Conservation (phyloP, 1,140 invertebrate species). For the Chymomyza costata region DNA sequence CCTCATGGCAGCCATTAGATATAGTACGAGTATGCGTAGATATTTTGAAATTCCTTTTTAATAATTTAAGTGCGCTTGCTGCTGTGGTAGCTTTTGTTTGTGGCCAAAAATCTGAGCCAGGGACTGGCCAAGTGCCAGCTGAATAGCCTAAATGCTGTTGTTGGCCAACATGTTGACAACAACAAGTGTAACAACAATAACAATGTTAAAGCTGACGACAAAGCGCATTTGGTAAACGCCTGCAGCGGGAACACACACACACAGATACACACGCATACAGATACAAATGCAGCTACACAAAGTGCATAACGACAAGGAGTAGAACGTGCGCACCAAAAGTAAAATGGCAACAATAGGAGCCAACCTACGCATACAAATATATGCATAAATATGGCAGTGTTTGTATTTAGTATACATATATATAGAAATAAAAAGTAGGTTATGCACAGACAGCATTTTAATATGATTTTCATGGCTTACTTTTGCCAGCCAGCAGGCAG, state of each 20-base stretch:
- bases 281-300: too few species aligned
- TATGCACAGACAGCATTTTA: slow-evolving; percentile 68
- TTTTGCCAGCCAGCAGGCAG: slow-evolving; percentile 25
- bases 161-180: slow-evolving; percentile 58
- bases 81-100: background rate
- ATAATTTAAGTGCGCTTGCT: slow-evolving; percentile 53
- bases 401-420: slow-evolving; percentile 15
- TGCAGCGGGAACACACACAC: slow-evolving; percentile 47
- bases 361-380: slow-evolving; percentile 20
- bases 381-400: slow-evolving; percentile 14
- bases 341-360: slow-evolving; percentile 52
- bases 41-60: too few species aligned
- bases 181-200: too few species aligned
- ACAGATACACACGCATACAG: slow-evolving; percentile 15
- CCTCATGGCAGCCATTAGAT: too few species aligned
- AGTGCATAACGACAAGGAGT: too few species aligned
- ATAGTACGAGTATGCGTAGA: too few species aligned
- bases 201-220: slow-evolving; percentile 9
- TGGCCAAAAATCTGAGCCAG: too few species aligned
- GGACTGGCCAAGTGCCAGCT: slow-evolving; percentile 56
- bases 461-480: slow-evolving; percentile 66
- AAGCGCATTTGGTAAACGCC: slow-evolving; percentile 68
- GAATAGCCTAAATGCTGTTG: slow-evolving; percentile 32
- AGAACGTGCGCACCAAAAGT: slow-evolving; percentile 66
- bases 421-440: slow-evolving; percentile 57